Base-by-base conservation (phyloP, 2,113 vertebrate species). In the Onychorhynchus coronatus region DNA sequence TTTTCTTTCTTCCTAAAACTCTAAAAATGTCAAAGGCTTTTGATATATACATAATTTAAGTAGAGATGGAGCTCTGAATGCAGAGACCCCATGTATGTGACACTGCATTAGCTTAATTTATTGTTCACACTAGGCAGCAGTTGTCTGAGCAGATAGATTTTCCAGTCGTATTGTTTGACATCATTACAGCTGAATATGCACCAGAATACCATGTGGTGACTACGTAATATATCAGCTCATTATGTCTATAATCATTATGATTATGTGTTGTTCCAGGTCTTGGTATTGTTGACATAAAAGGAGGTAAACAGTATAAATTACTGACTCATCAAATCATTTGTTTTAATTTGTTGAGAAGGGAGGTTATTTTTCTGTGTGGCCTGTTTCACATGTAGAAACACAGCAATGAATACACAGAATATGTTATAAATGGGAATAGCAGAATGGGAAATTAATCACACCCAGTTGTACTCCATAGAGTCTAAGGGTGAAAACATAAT, bases 301-400 rank as follows among this genome's bases (percentile, higher is more conserved):
- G 75, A 90, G 63, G 82, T 90, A 94, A 95, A 85, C 89, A 94
- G 41, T 93, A 77, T 90, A 93, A 96, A 96, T 94, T 94, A 96
- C 85, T 94, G 96, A 94, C 81, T 95, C 82, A 91, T 94, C 91
- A 93, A 96, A 96, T 80, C 5, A 2, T 80, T 80, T 79, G 62
- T 53, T 96, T 91, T 73, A 83, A 90, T 95, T 89, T 91, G 47
- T 82, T 76, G 58, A 88, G 42, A 76, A 77, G 18, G 62, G 3
- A 56, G 53, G 50, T 49, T 78, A 3, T 49, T 56, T 93, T 53
- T 73, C 17, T 75, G 47, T n/a, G 19, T 82, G 55, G 63, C 72
- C 61, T 76, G 58, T 70, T 87, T 91, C 77, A 56, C 44, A 52
- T 76, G 84, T 82, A 70, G 71, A 50, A 83, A 46, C 44, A 78